Evolutionary conservation across 2,797 vertebrate species (phyloP).

Genomic region (Pangasius sanitwongsei): DNA sequence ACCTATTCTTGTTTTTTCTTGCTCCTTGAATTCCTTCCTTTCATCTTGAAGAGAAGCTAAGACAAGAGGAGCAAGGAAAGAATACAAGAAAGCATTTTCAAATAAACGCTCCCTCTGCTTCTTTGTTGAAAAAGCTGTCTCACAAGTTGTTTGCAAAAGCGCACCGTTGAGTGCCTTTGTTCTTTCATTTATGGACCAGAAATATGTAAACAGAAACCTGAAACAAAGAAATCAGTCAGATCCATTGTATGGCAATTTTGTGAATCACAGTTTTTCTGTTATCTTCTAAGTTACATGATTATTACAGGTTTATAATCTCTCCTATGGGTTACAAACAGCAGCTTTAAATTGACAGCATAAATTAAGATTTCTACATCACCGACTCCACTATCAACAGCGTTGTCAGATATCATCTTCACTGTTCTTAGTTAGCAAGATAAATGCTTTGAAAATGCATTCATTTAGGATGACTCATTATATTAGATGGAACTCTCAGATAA

Average conservation of each 20-base stretch:
- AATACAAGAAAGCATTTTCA: neutral
- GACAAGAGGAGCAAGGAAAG: neutral
- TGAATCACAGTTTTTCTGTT: neutral
- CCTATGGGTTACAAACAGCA: neutral
- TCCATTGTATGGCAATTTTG: neutral
- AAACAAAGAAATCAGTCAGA: constrained; percentile 11
- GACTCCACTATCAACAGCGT: neutral
- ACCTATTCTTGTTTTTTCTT: neutral
- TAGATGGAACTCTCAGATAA: neutral
- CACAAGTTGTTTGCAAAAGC: neutral
- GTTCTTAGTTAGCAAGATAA: neutral
- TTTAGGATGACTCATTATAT: neutral
- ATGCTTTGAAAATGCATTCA: neutral
- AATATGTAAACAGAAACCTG: neutral
- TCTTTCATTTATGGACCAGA: constrained; percentile 2
- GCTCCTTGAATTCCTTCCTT: neutral
- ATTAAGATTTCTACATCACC: neutral
- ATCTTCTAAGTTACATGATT: neutral
- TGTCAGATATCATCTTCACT: neutral
- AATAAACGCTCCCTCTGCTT: neutral
- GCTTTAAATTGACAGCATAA: neutral
- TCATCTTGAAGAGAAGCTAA: neutral
- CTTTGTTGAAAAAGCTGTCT: neutral
- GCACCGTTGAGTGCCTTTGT: neutral
- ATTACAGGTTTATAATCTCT: neutral